These are phyloP conservation scores for Astur gentilis DNA, from an alignment of 2,113 vertebrate genomes.

Conservation along the genomic window DNA sequence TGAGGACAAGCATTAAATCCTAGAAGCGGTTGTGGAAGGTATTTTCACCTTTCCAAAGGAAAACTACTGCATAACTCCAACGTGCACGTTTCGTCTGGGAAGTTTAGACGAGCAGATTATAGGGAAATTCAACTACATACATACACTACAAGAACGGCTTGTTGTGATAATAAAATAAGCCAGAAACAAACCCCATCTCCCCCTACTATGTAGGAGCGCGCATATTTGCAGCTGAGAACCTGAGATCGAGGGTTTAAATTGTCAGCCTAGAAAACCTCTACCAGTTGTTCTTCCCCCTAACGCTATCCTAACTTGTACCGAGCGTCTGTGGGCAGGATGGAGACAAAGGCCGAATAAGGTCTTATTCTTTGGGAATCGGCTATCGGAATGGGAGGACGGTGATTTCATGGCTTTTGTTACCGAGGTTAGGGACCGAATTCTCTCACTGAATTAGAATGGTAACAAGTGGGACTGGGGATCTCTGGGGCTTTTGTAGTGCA, in stretches of 20 bases:
- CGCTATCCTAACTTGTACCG: background rate
- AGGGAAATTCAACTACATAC: background rate
- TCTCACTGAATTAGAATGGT: slow-evolving; percentile 82
- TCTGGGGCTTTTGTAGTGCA: slow-evolving; percentile 86
- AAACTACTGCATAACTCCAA: background rate
- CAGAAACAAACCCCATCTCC: background rate
- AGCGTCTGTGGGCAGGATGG: slow-evolving; percentile 37
- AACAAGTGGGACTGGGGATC: slow-evolving; percentile 87
- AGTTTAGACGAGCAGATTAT: background rate
- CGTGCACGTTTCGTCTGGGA: background rate
- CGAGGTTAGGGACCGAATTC: slow-evolving; percentile 82
- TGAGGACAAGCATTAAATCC: background rate
- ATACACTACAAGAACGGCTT: background rate
- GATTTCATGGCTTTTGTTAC: slow-evolving; percentile 90
- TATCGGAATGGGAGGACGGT: slow-evolving; percentile 73
- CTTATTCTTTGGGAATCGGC: slow-evolving; percentile 75
- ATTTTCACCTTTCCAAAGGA: background rate
- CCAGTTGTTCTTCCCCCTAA: background rate
- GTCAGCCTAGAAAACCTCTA: background rate
- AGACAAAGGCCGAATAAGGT: slow-evolving; percentile 82
- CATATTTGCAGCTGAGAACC: background rate
- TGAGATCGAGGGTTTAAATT: background rate
- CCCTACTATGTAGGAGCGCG: background rate
- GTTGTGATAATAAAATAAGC: background rate
- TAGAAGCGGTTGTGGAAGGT: background rate